Evolutionary conservation across 2,113 vertebrate genomes (phyloP), one percentile per base, ranked within the genome.

Genomic region (Salvelinus sp.): DNA sequence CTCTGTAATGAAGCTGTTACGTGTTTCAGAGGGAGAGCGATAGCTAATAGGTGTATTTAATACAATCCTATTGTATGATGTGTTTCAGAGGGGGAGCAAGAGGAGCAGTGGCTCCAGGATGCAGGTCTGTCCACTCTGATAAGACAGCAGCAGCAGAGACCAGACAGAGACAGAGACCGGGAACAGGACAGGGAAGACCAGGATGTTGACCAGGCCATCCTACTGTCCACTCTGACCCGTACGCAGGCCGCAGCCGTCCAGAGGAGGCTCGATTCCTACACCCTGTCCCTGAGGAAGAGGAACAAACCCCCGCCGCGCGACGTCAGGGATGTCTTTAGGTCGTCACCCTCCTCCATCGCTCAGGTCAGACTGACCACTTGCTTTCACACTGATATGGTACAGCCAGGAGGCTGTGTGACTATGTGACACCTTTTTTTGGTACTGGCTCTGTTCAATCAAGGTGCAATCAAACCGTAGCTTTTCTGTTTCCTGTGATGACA

Each of bases 21-120:
- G 65, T 20, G 28, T 28, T 28, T 9, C 65, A 33, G n/a, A 63
- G 23, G 23, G 60, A 63, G 60, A 12, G 22, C 20, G 3, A n/a
- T 62, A 62, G 18, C 7, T 22, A 22, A 62, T 22, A 18, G 7
- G 20, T n/a, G 22, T n/a, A 22, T 62, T 62, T 22, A 18, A 62
- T 62, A 22, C 22, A 62, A n/a, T 22, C 22, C 3, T 50, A 18
- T 68, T 76, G 68, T 82, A 62, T 70, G 71, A 16, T 62, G 68
- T 78, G 23, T 66, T 0, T 13, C 88, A 96, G 94, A 96, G 38
- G 95, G 94, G 0, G 96, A 96, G 60, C 92, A 95, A 3, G 94
- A 98, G 75, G 94, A 94, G 0, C 93, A 95, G 87, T 96, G 96
- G 96, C 91, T 98, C 33, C 94, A 93, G 65, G 96, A 96, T 0